Conservation (phyloP, 1,140 invertebrate genomes). For the Hesperophylax magnus region DNA sequence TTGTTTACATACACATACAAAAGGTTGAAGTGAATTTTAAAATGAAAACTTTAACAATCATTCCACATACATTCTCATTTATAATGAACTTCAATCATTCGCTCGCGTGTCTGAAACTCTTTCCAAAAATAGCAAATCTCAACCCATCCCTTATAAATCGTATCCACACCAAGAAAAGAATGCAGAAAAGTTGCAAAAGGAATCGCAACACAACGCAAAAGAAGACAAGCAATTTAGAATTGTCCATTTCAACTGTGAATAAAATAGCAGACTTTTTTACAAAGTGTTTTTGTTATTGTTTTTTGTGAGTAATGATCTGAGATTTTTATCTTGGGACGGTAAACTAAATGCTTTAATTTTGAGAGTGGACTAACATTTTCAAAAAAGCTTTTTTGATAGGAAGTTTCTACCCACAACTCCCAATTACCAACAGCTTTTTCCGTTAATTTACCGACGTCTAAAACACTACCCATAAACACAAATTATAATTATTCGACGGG, state of each 20-base stretch:
- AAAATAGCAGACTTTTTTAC: neutral
- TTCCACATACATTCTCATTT: no score
- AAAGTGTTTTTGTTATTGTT: neutral
- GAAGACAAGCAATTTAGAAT: neutral
- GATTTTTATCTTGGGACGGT: conserved; percentile 7
- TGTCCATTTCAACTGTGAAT: neutral
- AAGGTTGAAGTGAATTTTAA: no score
- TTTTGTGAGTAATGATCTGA: neutral
- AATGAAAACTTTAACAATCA: no score
- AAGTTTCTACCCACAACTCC: no score
- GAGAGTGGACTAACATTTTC: neutral
- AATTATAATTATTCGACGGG: no score
- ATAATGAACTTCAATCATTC: neutral
- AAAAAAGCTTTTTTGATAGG: no score
- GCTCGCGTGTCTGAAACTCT: conserved; percentile 18
- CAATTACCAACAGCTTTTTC: no score
- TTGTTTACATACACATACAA: no score
- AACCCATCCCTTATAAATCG: neutral
- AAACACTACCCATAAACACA: no score
- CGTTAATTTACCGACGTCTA: no score
- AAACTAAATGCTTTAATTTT: conserved; percentile 3
- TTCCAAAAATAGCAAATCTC: conserved; percentile 14
- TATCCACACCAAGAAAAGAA: no score
- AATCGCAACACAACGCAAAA: neutral
- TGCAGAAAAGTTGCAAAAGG: neutral